phyloP scores from a whole-genome alignment of 2,888 invertebrate genomes.

The Adineta ricciae region DNA sequence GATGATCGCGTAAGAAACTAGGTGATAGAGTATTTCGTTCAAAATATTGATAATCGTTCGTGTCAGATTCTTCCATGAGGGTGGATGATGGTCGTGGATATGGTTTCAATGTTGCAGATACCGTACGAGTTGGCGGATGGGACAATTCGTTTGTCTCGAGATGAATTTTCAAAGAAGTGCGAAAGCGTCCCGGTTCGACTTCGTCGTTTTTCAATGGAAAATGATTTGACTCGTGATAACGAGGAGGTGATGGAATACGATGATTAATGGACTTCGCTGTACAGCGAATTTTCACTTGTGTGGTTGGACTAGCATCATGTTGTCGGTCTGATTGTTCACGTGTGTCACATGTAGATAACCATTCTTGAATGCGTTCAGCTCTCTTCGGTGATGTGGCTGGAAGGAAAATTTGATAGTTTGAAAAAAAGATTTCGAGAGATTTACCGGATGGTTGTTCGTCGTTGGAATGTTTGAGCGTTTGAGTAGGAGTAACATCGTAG shows the following conservation, averaged over 20 bases:
- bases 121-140: not conserved
- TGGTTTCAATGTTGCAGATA: not conserved
- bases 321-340: not conserved
- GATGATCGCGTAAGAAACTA: not conserved
- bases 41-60: not conserved
- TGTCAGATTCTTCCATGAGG: not conserved
- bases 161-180: not conserved
- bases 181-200: not conserved
- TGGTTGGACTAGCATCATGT: not conserved
- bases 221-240: not conserved
- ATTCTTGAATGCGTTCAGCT: conserved; percentile 14
- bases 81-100: not conserved
- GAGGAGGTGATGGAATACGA: not conserved
- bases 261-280: not conserved
- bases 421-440: not conserved
- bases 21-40: not conserved
- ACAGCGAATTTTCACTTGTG: not conserved
- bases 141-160: not conserved
- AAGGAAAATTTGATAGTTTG: not conserved
- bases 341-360: not conserved
- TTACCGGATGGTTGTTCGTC: not conserved
- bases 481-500: not conserved
- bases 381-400: not conserved
- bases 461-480: not conserved
- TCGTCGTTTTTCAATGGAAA: not conserved